phyloP scores from a whole-genome alignment of 2,113 vertebrate species.

The Rhynchomys soricoides region DNA sequence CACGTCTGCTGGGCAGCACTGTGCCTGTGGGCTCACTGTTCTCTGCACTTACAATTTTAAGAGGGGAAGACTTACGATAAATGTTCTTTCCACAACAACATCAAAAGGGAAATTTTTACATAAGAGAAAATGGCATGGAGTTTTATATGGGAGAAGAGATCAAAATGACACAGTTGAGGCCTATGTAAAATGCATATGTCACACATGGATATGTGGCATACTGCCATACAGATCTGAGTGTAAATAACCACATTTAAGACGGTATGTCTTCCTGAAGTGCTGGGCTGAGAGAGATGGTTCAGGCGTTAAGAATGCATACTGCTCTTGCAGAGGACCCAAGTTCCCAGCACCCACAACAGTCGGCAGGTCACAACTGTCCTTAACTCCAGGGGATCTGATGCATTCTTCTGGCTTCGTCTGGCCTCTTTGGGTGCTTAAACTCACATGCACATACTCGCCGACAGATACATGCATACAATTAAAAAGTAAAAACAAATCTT shows the following conservation, averaged over 20 bases:
- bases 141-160: not conserved
- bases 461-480: not conserved
- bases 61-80: not conserved
- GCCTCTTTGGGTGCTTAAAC: not conserved
- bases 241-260: slow-evolving; percentile 11
- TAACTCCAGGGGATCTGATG: not conserved
- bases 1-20: not conserved
- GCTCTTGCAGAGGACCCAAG: not conserved
- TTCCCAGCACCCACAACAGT: not conserved
- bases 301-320: not conserved
- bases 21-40: not conserved
- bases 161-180: not conserved
- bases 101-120: not conserved
- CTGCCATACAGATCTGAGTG: not conserved
- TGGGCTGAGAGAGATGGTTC: not conserved
- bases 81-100: not conserved
- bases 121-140: not conserved
- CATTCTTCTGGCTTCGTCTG: not conserved
- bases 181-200: not conserved
- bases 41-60: not conserved
- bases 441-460: not conserved
- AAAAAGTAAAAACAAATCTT: not conserved
- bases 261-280: too few relatives aligned
- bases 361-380: not conserved
- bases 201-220: not conserved